These are phyloP conservation scores for Petrocephalus schoutedeni DNA, from an alignment of 2,797 vertebrate species.

Conservation along the genomic window DNA sequence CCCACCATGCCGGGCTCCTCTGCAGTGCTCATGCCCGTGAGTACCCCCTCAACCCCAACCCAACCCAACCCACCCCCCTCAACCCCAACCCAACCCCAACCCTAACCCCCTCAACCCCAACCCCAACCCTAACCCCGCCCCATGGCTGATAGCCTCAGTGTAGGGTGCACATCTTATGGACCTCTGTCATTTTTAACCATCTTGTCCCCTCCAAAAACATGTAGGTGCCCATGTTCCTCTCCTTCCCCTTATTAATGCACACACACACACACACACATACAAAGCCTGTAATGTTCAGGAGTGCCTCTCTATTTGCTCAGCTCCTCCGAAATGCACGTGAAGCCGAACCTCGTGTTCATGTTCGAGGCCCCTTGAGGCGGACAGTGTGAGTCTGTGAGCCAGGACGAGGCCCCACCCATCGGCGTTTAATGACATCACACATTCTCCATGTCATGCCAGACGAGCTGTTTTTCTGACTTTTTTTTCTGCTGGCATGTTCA, in stretches of 20 bases:
- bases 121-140: no score
- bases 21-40: slow-evolving; percentile 78
- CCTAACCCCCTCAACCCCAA: no score
- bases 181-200: no score
- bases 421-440: slow-evolving; percentile 59
- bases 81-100: no score
- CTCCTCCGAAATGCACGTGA: not conserved
- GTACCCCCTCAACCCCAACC: no score
- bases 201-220: not conserved
- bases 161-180: not conserved
- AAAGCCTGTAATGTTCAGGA: not conserved
- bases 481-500: slow-evolving; percentile 48
- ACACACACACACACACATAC: not conserved
- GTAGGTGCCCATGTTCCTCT: not conserved
- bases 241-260: not conserved
- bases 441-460: slow-evolving; percentile 65
- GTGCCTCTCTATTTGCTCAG: not conserved
- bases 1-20: slow-evolving; percentile 97
- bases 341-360: not conserved
- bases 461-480: slow-evolving; percentile 39
- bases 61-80: slow-evolving; percentile 44
- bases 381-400: not conserved
- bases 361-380: not conserved
- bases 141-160: not conserved
- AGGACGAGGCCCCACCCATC: slow-evolving; percentile 40